A percentile compares a stretch with the other conserved stretches of the same genome.
Evolutionary conservation across 1,140 invertebrate species (phyloP).

Genomic region (Drosophila virilis): DNA sequence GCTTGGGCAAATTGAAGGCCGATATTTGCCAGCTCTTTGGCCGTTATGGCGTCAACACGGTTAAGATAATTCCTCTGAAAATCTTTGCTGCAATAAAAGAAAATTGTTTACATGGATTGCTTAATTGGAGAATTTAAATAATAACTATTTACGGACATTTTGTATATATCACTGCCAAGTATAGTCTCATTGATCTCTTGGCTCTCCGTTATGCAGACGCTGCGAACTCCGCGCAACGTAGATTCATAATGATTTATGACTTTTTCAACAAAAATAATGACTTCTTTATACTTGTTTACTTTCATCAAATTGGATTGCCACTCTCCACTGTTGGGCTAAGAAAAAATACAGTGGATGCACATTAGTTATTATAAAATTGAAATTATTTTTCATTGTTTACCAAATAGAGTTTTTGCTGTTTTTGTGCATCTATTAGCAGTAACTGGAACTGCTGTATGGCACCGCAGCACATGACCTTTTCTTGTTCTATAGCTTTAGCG

Average conservation of each 20-base stretch:
- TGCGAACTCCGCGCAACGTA: slow-evolving; percentile 6
- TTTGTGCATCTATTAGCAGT: slow-evolving; percentile 6
- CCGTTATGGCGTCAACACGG: background rate
- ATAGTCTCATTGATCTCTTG: slow-evolving; percentile 16
- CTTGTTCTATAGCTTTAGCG: slow-evolving; percentile 12
- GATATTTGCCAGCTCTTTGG: background rate
- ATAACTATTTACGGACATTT: slow-evolving; percentile 40
- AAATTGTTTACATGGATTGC: background rate
- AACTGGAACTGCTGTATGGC: slow-evolving; percentile 35
- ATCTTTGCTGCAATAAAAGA: background rate
- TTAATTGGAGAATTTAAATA: background rate
- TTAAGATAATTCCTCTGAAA: slow-evolving; percentile 24
- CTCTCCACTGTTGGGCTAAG: slow-evolving; percentile 24
- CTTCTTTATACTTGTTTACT: background rate
- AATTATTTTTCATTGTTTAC: slow-evolving; percentile 14
- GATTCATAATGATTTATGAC: slow-evolving; percentile 30
- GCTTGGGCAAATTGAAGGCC: background rate
- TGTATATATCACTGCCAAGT: slow-evolving; percentile 35
- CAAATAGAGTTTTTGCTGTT: slow-evolving; percentile 22
- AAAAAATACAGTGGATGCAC: background rate
- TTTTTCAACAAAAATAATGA: background rate
- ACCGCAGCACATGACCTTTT: slow-evolving; percentile 26
- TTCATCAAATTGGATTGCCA: slow-evolving; percentile 30
- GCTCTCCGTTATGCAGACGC: slow-evolving; percentile 2
- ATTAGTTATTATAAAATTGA: background rate